Evolutionary conservation across 1,140 invertebrate species (phyloP).

Genomic region (Zophobas morio): DNA sequence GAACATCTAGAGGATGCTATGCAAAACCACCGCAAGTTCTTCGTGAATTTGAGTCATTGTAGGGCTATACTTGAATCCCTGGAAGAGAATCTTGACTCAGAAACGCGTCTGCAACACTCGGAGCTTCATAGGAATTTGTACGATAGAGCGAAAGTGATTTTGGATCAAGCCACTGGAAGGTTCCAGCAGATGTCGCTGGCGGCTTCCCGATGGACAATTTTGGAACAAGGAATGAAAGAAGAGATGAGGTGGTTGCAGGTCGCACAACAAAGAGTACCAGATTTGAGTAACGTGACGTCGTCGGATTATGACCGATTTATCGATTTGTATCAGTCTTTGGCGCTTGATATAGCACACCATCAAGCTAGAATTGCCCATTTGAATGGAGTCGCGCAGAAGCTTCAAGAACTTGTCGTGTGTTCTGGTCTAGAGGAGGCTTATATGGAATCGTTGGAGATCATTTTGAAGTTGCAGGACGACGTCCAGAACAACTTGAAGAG

Average conservation of each 20-base stretch:
- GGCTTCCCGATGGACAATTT: conserved; percentile 84
- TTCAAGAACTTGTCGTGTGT: conserved; percentile 82
- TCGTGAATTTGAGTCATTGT: conserved; percentile 89
- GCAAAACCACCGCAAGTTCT: conserved; percentile 90
- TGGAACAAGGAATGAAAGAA: conserved; percentile 86
- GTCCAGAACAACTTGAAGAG: conserved; percentile 79
- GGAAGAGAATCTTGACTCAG: conserved; percentile 85
- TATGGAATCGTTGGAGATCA: conserved; percentile 77
- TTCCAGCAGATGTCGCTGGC: conserved; percentile 87
- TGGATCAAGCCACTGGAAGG: conserved; percentile 84
- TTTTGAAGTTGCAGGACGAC: conserved; percentile 80
- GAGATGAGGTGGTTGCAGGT: conserved; percentile 86
- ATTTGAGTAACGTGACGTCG: conserved; percentile 82
- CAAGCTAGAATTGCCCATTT: conserved; percentile 82
- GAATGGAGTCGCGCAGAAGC: conserved; percentile 78
- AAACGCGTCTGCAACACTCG: conserved; percentile 81
- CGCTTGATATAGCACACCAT: conserved; percentile 83
- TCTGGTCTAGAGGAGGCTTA: conserved; percentile 80
- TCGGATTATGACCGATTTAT: conserved; percentile 88
- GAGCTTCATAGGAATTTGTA: conserved; percentile 84
- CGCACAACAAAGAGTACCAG: conserved; percentile 84
- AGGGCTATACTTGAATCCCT: conserved; percentile 86
- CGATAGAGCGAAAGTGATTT: conserved; percentile 78
- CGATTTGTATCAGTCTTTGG: conserved; percentile 84
- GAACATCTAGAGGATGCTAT: conserved; percentile 88